Conservation (phyloP, 2,888 invertebrate species). For the Pristionchus mayeri region DNA sequence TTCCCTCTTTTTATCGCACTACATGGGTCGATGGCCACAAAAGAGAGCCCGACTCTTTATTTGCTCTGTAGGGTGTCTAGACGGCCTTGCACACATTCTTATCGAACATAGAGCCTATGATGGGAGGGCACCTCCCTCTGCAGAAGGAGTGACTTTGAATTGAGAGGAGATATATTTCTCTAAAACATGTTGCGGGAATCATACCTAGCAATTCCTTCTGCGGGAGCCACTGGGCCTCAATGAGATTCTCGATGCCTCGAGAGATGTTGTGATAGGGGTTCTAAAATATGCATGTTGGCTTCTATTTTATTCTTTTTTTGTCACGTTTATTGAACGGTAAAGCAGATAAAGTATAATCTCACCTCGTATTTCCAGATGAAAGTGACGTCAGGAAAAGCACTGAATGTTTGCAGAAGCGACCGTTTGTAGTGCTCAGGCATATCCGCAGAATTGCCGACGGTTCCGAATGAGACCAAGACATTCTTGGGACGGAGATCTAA, state of each 20-base stretch:
- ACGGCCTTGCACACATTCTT: background rate
- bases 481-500: constrained; percentile 20
- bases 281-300: too few species aligned
- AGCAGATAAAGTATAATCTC: too few species aligned
- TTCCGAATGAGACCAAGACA: constrained; percentile 41
- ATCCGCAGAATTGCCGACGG: background rate
- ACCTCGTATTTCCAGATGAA: too few species aligned
- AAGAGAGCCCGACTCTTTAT: background rate
- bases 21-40: background rate
- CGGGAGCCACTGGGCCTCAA: background rate
- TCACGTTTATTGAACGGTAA: too few species aligned
- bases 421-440: constrained; percentile 23
- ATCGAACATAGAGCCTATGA: background rate
- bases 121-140: background rate
- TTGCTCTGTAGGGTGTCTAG: background rate
- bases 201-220: constrained; percentile 21
- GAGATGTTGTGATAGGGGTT: too few species aligned
- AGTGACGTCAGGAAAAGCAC: background rate
- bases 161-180: background rate
- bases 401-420: background rate
- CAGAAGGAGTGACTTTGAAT: background rate
- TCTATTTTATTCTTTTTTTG: background rate
- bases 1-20: background rate
- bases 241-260: background rate
- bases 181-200: background rate